A percentile compares a stretch with the other conserved stretches of the same genome.
Evolutionary conservation across 2,888 invertebrate species (phyloP).

Genomic region (Mesochorus sp.): DNA sequence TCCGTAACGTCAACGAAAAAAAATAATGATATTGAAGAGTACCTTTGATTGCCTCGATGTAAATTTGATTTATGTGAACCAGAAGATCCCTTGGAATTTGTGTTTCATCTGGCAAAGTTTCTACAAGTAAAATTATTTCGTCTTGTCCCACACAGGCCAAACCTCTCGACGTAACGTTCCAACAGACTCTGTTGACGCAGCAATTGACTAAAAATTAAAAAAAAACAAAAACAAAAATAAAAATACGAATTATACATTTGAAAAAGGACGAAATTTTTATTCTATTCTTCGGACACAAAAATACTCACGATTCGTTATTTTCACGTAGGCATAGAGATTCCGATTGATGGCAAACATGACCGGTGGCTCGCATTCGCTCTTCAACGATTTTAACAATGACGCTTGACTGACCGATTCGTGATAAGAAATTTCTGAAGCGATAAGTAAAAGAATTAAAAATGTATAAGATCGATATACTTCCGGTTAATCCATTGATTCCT

Average conservation of each 20-base stretch:
- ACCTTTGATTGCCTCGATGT: conserved; percentile 87
- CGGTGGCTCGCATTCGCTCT: conserved; percentile 84
- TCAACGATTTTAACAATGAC: conserved; percentile 84
- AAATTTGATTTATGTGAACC: conserved; percentile 88
- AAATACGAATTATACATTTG: too few species aligned
- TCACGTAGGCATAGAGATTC: conserved; percentile 89
- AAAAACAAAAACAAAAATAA: neutral
- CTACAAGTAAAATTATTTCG: conserved; percentile 90
- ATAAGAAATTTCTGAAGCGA: conserved; percentile 83
- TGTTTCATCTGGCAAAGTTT: conserved; percentile 86
- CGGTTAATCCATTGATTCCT: too few species aligned
- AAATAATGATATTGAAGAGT: neutral
- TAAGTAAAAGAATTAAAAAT: neutral
- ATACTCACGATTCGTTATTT: conserved; percentile 89
- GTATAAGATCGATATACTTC: neutral
- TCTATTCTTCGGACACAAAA: neutral
- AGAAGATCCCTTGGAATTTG: conserved; percentile 89
- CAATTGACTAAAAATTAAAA: conserved; percentile 86
- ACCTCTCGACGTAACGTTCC: conserved; percentile 91
- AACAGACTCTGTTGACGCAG: conserved; percentile 88
- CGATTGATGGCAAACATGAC: conserved; percentile 89
- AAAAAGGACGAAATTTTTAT: too few species aligned
- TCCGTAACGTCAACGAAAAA: neutral
- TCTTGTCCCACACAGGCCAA: conserved; percentile 92
- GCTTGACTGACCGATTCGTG: conserved; percentile 84